Base-by-base conservation (phyloP, 2,113 vertebrate species). In the Daboia siamensis region DNA sequence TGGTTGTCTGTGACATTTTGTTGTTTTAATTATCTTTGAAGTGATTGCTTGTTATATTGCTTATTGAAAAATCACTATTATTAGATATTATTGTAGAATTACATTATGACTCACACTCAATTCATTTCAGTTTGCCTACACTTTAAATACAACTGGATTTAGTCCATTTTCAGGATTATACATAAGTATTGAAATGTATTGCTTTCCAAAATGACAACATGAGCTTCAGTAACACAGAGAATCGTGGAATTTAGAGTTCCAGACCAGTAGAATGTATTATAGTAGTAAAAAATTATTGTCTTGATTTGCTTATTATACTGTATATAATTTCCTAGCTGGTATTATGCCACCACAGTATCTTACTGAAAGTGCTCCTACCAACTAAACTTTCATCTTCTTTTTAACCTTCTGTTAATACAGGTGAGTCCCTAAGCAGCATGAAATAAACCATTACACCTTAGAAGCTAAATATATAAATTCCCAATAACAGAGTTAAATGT, bases 401-500 rank as follows among this genome's bases (percentile, higher is more conserved):
- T 89, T 94, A 90, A 86, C 87, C 92, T 94, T 85, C 90, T 93
- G 94, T 90, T 57, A 90, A 64, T 48, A 84, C 48, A 46, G 48
- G 2, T 8, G 52, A 91, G 20, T 69, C 48, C 86, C 20, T 80
- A 26, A 46, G 88, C 89, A 86, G 29, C 93, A 87, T 55, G 39
- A 80, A 44, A 93, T 96, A 94, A 96, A 92, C 46, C 94, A 96
- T 91, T 48, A 86, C 90, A 94, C 95, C 94, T 95, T 96, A 96
- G 95, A 95, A 95, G 94, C 93, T 95, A 95, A 91, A 94, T 93
- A 95, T 95, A 95, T 96, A 44, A 55, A 46, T 91, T 96, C 61
- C 89, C 91, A 93, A 80, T 94, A 96, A 57, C 26, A 90, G 86
- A 91, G 95, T 87, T 93, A 94, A 94, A 96, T 33, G 89, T 61